Evolutionary conservation across 2,888 invertebrate genomes (phyloP).

Genomic region (Meiosimyza platycephala): DNA sequence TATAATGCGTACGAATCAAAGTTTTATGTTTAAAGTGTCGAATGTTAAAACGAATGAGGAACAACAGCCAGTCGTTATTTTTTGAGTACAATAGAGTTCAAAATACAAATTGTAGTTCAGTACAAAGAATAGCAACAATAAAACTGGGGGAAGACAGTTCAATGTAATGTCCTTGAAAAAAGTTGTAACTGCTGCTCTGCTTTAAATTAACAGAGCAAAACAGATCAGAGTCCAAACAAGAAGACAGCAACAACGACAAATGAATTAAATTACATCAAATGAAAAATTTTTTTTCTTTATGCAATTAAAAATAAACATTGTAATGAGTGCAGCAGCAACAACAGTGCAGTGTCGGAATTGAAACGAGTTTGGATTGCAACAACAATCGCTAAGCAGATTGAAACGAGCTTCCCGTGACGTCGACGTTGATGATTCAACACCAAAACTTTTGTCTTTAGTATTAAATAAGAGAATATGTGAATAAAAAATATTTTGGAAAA

Average conservation of each 20-base stretch:
- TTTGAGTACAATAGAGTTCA: background rate
- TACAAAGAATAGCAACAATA: background rate
- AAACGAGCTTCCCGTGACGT: slow-evolving; percentile 16
- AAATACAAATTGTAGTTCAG: background rate
- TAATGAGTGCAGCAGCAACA: background rate
- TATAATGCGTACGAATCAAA: background rate
- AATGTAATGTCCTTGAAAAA: slow-evolving; percentile 20
- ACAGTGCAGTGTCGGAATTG: slow-evolving; percentile 16
- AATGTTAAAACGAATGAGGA: background rate
- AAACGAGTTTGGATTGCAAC: slow-evolving; percentile 2
- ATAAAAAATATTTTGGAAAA: background rate
- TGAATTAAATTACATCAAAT: background rate
- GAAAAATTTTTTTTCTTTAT: background rate
- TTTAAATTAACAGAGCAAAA: no score
- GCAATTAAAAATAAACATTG: slow-evolving; percentile 5
- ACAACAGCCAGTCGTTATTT: background rate
- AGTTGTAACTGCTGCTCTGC: no score
- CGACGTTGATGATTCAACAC: slow-evolving; percentile 28
- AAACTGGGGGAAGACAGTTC: background rate
- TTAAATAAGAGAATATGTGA: background rate
- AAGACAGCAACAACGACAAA: no score
- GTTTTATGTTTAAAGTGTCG: background rate
- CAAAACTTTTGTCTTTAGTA: background rate
- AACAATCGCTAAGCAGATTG: background rate
- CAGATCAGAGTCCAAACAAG: no score